These are phyloP conservation scores for Anser cygnoides DNA, from an alignment of 2,113 vertebrate species.

Conservation along the genomic window DNA sequence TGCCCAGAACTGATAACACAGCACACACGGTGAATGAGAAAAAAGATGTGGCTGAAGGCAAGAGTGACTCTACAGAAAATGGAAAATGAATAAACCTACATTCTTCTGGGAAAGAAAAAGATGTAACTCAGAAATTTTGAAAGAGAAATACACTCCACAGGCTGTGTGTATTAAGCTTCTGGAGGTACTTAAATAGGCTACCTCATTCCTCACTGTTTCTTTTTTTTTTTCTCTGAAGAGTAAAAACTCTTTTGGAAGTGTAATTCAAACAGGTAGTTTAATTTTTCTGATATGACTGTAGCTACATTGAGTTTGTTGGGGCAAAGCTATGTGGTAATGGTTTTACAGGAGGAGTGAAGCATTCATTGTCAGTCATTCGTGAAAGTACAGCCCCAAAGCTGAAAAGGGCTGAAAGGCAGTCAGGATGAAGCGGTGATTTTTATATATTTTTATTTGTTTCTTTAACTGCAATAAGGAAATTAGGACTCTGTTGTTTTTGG, in stretches of 20 bases:
- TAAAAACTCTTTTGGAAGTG: not conserved
- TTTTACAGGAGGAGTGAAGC: not conserved
- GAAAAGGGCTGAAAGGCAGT: not conserved
- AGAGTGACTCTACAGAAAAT: not conserved
- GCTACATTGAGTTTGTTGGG: not conserved
- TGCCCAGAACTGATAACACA: not conserved
- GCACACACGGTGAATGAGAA: not conserved
- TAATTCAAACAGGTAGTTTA: not conserved
- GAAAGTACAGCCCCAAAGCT: not conserved
- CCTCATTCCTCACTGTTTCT: not conserved
- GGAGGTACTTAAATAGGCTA: not conserved
- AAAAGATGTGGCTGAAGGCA: not conserved
- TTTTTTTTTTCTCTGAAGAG: not conserved
- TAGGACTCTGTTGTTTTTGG: not conserved
- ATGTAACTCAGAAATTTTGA: not conserved
- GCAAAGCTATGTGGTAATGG: not conserved
- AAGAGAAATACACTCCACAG: not conserved
- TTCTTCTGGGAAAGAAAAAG: not conserved
- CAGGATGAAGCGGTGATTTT: not conserved
- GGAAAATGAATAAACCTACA: not conserved
- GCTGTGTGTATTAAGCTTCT: not conserved
- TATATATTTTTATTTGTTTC: not conserved
- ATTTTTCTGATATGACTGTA: not conserved
- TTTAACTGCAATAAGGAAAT: not conserved
- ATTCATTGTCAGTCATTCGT: rapidly evolving